Evolutionary conservation across 2,113 vertebrate species (phyloP).

Genomic region (Callorhinus ursinus): DNA sequence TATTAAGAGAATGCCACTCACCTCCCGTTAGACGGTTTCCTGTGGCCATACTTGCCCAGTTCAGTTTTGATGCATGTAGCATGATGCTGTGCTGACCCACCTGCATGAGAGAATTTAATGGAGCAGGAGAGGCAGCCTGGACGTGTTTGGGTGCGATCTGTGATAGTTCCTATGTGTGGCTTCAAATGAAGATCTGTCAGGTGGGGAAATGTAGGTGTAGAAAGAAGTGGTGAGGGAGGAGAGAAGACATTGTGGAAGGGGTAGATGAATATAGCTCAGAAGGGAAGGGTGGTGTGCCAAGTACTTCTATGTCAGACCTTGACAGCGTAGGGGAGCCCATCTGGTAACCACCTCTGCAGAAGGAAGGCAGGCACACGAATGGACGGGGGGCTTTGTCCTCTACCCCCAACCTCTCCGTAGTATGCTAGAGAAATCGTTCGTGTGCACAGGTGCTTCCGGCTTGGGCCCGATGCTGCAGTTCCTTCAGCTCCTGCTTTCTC

Average conservation of each 20-base stretch:
- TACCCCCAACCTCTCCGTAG: neutral
- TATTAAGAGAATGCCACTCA: neutral
- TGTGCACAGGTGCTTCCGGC: fast-evolving
- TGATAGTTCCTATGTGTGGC: neutral
- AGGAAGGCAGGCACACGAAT: fast-evolving
- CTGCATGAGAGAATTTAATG: neutral
- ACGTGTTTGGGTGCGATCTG: neutral
- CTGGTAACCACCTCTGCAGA: neutral
- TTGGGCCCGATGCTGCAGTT: neutral
- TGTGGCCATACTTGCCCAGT: neutral
- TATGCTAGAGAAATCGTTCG: neutral
- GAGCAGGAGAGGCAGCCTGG: neutral
- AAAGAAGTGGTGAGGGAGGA: neutral
- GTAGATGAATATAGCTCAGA: neutral
- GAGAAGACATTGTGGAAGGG: neutral
- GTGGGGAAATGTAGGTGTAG: neutral
- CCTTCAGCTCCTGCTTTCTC: neutral
- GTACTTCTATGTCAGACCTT: neutral
- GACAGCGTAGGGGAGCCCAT: neutral
- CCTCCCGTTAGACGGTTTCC: neutral
- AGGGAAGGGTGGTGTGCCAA: neutral
- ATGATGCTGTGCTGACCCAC: neutral
- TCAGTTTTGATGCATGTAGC: neutral
- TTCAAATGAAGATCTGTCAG: neutral
- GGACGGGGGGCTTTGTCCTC: neutral